Evolutionary conservation across 2,797 vertebrate genomes (phyloP).

Genomic region (Scyliorhinus canicula): DNA sequence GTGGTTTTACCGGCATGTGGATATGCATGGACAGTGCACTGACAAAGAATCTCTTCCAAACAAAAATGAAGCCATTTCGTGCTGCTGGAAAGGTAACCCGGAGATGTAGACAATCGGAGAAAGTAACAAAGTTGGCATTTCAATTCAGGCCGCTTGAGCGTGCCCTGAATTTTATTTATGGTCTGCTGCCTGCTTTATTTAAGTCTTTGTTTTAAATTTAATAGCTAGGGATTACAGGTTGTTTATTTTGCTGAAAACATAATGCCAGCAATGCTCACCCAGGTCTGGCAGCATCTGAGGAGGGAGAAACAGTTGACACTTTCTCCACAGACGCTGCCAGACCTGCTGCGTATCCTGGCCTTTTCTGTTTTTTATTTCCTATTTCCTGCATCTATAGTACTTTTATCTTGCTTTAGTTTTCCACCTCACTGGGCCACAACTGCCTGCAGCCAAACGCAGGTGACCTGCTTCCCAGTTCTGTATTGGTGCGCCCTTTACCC

Average conservation of each 20-base stretch:
- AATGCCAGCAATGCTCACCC: not conserved
- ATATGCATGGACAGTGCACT: conserved; percentile 62
- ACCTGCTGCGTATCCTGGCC: not conserved
- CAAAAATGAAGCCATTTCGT: conserved; percentile 64
- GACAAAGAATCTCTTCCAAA: conserved; percentile 60
- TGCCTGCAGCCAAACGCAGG: not conserved
- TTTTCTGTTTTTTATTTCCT: not conserved
- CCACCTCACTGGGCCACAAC: not conserved
- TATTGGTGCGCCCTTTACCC: not conserved
- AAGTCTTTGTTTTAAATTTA: not conserved
- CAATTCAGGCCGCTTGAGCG: not conserved
- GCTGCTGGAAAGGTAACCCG: conserved; percentile 58
- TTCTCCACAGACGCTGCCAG: not conserved
- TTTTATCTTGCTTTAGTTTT: not conserved
- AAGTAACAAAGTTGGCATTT: not conserved
- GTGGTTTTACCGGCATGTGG: conserved; percentile 71
- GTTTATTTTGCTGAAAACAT: not conserved
- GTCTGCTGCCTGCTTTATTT: not conserved
- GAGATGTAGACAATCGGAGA: not conserved
- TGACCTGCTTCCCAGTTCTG: not conserved
- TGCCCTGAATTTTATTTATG: not conserved
- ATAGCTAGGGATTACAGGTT: not conserved
- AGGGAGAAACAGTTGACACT: not conserved
- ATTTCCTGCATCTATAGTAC: not conserved
- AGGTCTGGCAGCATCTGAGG: not conserved